phyloP scores from a whole-genome alignment of 2,888 invertebrate species.

The Lapara coniferarum region DNA sequence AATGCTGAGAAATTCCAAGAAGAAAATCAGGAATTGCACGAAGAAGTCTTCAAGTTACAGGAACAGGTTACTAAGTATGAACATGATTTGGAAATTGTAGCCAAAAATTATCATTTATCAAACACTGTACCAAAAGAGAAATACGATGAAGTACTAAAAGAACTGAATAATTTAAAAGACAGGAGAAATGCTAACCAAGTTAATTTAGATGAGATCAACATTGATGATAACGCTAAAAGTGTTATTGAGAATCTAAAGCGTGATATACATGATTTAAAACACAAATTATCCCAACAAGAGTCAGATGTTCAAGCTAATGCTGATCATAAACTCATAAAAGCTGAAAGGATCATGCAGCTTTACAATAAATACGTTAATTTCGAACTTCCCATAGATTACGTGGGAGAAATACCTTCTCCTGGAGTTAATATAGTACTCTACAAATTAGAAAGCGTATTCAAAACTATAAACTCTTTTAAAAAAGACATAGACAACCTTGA shows the following conservation, averaged over 20 bases:
- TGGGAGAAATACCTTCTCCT: constrained; percentile 72
- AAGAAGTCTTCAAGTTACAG: constrained; percentile 78
- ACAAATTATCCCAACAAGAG: constrained; percentile 64
- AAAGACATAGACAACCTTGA: constrained; percentile 84
- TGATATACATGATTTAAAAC: constrained; percentile 72
- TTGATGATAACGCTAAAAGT: constrained; percentile 79
- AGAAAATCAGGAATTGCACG: constrained; percentile 80
- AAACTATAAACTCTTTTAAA: constrained; percentile 83
- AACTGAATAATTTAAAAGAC: constrained; percentile 63
- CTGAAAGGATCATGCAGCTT: constrained; percentile 70
- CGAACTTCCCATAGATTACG: constrained; percentile 75
- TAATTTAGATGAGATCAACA: constrained; percentile 73
- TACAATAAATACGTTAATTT: constrained; percentile 78
- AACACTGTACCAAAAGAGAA: constrained; percentile 65
- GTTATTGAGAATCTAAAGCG: constrained; percentile 78
- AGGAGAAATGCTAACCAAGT: constrained; percentile 59
- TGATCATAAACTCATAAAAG: constrained; percentile 60
- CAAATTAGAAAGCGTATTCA: constrained; percentile 82
- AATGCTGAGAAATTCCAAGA: constrained; percentile 80
- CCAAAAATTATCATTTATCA: constrained; percentile 57
- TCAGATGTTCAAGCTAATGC: constrained; percentile 43
- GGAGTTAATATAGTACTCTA: constrained; percentile 65
- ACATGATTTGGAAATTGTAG: constrained; percentile 69
- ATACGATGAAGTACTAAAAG: constrained; percentile 66
- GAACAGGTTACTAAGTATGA: constrained; percentile 76